Evolutionary conservation across 1,140 invertebrate species (phyloP).

Genomic region (Neuroterus valhalla): DNA sequence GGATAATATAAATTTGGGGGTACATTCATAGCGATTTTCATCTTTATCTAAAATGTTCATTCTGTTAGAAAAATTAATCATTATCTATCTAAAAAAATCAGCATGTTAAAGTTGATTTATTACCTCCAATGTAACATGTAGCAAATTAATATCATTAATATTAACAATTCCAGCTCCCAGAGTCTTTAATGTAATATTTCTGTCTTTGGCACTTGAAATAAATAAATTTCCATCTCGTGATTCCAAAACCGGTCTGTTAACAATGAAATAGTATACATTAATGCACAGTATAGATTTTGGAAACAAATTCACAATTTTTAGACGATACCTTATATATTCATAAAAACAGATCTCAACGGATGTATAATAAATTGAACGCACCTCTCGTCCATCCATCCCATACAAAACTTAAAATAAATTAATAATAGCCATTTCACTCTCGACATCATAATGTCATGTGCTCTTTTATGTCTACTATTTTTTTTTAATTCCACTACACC

Average conservation of each 20-base stretch:
- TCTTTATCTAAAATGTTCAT: background rate
- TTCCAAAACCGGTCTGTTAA: constrained; percentile 78
- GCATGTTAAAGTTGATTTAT: background rate
- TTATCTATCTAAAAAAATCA: no score
- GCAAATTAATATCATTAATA: constrained; percentile 77
- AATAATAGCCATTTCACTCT: constrained; percentile 47
- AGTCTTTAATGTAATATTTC: constrained; percentile 80
- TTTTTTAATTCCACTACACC: background rate
- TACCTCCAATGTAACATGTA: constrained; percentile 74
- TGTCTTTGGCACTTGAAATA: constrained; percentile 78
- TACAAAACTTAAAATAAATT: constrained; percentile 43
- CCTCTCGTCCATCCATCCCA: constrained; percentile 61
- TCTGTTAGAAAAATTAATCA: no score
- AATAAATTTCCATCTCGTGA: constrained; percentile 80
- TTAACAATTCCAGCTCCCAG: constrained; percentile 79
- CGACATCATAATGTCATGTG: background rate
- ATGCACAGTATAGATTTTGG: background rate
- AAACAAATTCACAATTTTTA: background rate
- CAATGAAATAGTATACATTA: constrained; percentile 36
- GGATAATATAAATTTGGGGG: constrained; percentile 15
- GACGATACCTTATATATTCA: background rate
- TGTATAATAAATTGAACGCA: constrained; percentile 30
- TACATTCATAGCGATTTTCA: background rate
- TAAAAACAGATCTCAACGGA: background rate
- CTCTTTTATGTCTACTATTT: background rate